These are phyloP conservation scores for Hipparchia sbordonii DNA, from an alignment of 2,888 invertebrate genomes.

Conservation along the genomic window DNA sequence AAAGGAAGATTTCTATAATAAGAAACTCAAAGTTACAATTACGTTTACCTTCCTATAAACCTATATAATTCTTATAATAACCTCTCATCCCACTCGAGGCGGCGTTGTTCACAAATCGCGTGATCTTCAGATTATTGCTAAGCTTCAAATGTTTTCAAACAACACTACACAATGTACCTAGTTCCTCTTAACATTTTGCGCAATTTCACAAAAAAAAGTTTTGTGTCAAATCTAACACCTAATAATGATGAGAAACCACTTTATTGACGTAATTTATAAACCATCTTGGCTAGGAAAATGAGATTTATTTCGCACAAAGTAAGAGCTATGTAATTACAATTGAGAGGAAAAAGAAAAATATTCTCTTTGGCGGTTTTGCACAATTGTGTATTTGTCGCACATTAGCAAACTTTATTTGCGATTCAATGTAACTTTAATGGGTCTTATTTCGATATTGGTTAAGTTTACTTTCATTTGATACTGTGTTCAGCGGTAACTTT, in stretches of 20 bases:
- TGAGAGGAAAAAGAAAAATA: constrained; percentile 3
- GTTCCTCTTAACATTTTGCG: constrained; percentile 50
- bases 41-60: background rate
- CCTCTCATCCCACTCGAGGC: constrained; percentile 16
- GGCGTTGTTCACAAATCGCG: constrained; percentile 25
- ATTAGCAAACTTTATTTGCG: constrained; percentile 33
- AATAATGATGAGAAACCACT: constrained; percentile 25
- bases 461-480: constrained; percentile 17
- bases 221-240: constrained; percentile 58
- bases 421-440: background rate
- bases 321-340: constrained; percentile 4
- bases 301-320: constrained; percentile 14
- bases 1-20: background rate
- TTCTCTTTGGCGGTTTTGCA: constrained; percentile 43
- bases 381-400: constrained; percentile 42
- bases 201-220: constrained; percentile 54
- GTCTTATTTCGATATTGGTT: constrained; percentile 17
- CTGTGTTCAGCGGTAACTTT: background rate
- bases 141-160: constrained; percentile 41
- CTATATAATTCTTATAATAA: background rate
- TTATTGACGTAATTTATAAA: background rate
- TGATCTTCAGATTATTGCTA: constrained; percentile 35
- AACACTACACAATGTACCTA: constrained; percentile 43
- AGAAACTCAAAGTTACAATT: background rate
- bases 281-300: constrained; percentile 28